These are phyloP conservation scores for Drosophila jambulina DNA, from an alignment of 1,140 invertebrate genomes.

Conservation along the genomic window DNA sequence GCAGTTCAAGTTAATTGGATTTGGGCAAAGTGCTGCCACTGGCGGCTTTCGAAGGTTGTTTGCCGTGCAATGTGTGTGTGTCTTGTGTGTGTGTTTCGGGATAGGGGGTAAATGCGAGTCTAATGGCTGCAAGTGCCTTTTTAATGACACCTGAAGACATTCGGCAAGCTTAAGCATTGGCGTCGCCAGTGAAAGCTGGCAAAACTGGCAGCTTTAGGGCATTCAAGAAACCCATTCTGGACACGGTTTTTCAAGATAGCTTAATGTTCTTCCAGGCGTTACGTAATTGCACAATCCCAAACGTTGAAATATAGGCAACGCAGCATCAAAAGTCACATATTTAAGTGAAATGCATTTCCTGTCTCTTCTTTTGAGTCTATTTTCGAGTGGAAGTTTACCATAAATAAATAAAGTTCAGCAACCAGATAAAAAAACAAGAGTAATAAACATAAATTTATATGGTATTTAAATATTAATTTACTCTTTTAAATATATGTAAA, in stretches of 20 bases:
- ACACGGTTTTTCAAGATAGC: conserved; percentile 14
- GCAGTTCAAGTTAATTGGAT: conserved; percentile 82
- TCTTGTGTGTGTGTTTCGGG: conserved; percentile 1
- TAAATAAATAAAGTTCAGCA: neutral
- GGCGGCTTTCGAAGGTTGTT: conserved; percentile 64
- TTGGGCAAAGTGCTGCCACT: conserved; percentile 72
- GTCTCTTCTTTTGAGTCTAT: neutral
- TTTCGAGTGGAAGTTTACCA: neutral
- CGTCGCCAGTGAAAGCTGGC: conserved; percentile 27
- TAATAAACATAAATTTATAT: neutral
- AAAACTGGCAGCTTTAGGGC: conserved; percentile 15
- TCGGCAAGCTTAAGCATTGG: conserved; percentile 42
- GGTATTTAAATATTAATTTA: too few species aligned
- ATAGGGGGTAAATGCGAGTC: conserved; percentile 54
- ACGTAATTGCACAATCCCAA: conserved; percentile 3
- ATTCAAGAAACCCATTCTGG: conserved; percentile 23
- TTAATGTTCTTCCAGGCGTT: conserved; percentile 8
- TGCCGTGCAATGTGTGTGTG: conserved; percentile 11
- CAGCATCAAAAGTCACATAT: neutral
- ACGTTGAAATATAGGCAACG: neutral
- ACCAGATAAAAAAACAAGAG: neutral
- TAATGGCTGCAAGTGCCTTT: conserved; percentile 62
- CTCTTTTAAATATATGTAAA: too few species aligned
- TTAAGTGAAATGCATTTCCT: neutral
- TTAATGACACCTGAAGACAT: conserved; percentile 64